phyloP scores from a whole-genome alignment of 2,888 invertebrate species.

The Thereva nobilitata region DNA sequence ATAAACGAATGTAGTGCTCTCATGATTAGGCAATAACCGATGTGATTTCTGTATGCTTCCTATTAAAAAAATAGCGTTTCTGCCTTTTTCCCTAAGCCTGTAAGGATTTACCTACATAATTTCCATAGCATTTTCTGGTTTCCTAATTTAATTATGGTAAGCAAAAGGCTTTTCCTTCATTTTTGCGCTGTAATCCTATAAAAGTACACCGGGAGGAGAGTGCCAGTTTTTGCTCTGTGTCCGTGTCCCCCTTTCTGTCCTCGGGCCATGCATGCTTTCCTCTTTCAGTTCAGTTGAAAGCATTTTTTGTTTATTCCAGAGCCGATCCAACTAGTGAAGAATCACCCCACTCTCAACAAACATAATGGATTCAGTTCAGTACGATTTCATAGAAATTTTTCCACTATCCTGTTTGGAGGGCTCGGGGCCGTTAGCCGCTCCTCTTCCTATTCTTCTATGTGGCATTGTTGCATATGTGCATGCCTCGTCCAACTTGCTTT shows the following conservation, averaged over 20 bases:
- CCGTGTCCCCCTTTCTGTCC: neutral
- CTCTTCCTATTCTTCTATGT: conserved; percentile 26
- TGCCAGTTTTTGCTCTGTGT: conserved; percentile 15
- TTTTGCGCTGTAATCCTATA: conserved; percentile 32
- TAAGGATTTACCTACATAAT: conserved; percentile 34
- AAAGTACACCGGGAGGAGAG: conserved; percentile 29
- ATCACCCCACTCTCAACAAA: neutral
- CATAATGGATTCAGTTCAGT: conserved; percentile 1
- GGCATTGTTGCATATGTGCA: neutral
- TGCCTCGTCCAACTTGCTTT: neutral
- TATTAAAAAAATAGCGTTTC: neutral
- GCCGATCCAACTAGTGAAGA: too few species aligned
- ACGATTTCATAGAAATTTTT: conserved; percentile 1
- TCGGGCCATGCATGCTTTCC: too few species aligned
- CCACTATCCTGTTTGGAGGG: conserved; percentile 13
- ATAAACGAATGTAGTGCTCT: too few species aligned
- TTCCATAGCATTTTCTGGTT: conserved; percentile 21
- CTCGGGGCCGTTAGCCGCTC: conserved; percentile 1
- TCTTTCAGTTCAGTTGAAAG: too few species aligned
- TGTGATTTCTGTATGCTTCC: too few species aligned
- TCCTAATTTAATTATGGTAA: conserved; percentile 32
- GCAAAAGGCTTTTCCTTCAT: conserved; percentile 20
- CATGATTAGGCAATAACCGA: too few species aligned
- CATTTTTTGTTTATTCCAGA: too few species aligned
- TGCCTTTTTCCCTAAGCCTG: conserved; percentile 13